phyloP scores from a whole-genome alignment of 2,797 vertebrate genomes.

The Diplodus puntazzo region DNA sequence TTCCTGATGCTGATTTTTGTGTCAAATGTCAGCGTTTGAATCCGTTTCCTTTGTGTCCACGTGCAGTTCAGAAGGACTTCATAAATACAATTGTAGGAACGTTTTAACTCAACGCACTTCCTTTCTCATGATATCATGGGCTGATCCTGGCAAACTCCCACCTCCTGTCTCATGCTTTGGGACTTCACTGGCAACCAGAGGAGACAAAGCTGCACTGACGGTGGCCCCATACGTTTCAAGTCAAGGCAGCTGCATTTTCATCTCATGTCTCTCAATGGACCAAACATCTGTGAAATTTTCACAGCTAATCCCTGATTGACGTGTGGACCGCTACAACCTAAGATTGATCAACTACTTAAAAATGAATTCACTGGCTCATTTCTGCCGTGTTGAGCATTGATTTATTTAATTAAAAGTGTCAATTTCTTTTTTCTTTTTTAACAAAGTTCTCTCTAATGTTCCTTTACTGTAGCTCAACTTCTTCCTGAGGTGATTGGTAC shows the following conservation, averaged over 20 bases:
- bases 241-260: conserved; percentile 52
- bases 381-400: background rate
- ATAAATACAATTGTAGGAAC: conserved; percentile 62
- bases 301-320: conserved; percentile 29
- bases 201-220: conserved; percentile 52
- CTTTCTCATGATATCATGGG: conserved; percentile 80
- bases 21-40: conserved; percentile 39
- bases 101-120: conserved; percentile 64
- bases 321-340: background rate
- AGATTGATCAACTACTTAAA: background rate
- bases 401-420: background rate
- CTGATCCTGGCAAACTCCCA: conserved; percentile 65
- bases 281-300: conserved; percentile 47
- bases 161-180: conserved; percentile 56
- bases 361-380: conserved; percentile 5
- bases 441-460: background rate
- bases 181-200: conserved; percentile 57
- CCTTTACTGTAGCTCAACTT: too few species aligned
- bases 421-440: background rate
- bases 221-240: conserved; percentile 52
- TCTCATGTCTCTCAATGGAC: conserved; percentile 17
- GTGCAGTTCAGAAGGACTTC: conserved; percentile 49
- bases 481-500: too few species aligned
- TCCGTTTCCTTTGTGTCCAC: conserved; percentile 37
- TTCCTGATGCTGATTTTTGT: background rate